Evolutionary conservation across 2,797 vertebrate species (phyloP).

Genomic region (Champsocephalus esox): DNA sequence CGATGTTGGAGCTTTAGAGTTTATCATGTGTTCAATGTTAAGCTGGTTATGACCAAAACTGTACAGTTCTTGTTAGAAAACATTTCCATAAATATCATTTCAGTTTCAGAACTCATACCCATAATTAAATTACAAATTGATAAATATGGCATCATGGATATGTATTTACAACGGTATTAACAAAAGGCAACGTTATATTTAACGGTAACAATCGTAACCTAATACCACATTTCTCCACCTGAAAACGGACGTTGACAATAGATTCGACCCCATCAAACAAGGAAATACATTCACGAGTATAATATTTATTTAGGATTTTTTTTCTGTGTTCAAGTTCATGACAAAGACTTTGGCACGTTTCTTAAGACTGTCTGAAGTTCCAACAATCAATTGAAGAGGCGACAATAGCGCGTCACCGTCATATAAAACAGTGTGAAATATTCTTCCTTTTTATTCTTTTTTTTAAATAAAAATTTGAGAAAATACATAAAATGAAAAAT

Average conservation of each 20-base stretch:
- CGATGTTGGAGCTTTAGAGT: constrained; percentile 86
- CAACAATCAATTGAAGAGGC: constrained; percentile 96
- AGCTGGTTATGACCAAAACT: constrained; percentile 98
- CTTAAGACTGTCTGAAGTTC: constrained; percentile 97
- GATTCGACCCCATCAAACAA: constrained; percentile 97
- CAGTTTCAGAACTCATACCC: constrained; percentile 96
- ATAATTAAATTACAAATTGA: constrained; percentile 99
- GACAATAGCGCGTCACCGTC: constrained; percentile 88
- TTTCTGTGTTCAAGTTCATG: constrained; percentile 95
- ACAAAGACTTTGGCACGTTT: constrained; percentile 99
- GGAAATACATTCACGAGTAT: constrained; percentile 99
- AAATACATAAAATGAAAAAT: constrained; percentile 90
- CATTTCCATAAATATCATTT: constrained; percentile 99
- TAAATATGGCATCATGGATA: constrained; percentile 99
- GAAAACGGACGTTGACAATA: constrained; percentile 97
- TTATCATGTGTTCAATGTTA: constrained; percentile 95
- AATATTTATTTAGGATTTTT: constrained; percentile 89
- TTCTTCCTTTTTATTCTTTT: constrained; percentile 81
- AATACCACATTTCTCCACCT: constrained; percentile 96
- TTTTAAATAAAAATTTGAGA: constrained; percentile 87
- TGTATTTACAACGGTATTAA: constrained; percentile 99
- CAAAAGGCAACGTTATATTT: constrained; percentile 99
- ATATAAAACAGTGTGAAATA: constrained; percentile 92
- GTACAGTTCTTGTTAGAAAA: constrained; percentile 98
- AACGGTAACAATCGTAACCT: constrained; percentile 97